Percentiles rank a stretch among this genome's conserved stretches.
Evolutionary conservation across 2,797 vertebrate genomes (phyloP).

Genomic region (Amphiprion clarkii): DNA sequence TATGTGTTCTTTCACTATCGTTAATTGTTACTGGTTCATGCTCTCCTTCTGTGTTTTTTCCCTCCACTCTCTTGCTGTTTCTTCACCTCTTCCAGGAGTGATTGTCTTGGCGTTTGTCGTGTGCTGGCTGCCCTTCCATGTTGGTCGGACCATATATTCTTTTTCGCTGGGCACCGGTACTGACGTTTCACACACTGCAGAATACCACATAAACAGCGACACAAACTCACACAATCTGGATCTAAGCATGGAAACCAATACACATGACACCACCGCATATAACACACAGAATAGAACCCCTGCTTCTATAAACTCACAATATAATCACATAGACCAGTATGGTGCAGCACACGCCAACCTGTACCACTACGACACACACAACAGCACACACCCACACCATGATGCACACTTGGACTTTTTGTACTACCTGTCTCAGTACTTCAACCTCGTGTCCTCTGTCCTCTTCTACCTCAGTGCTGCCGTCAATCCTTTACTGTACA

Average conservation of each 20-base stretch:
- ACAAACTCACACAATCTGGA: neutral
- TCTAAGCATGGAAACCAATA: neutral
- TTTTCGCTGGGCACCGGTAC: conserved; percentile 50
- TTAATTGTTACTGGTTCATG: neutral
- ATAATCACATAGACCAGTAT: neutral
- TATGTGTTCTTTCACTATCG: no score
- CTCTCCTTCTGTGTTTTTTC: neutral
- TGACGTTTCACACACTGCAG: neutral
- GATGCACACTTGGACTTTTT: conserved; percentile 58
- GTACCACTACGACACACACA: neutral
- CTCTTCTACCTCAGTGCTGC: conserved; percentile 88
- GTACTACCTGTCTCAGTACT: conserved; percentile 86
- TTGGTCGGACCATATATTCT: conserved; percentile 86
- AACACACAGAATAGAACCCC: neutral
- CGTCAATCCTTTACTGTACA: conserved; percentile 87
- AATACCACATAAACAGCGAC: no score
- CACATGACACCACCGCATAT: neutral
- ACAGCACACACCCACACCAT: conserved; percentile 12
- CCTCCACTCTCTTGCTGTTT: neutral
- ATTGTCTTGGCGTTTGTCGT: conserved; percentile 88
- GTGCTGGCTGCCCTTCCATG: conserved; percentile 89
- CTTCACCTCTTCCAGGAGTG: conserved; percentile 74
- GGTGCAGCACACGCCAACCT: neutral
- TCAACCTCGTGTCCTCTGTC: conserved; percentile 86
- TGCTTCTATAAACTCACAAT: neutral